These are phyloP conservation scores for Drosophila lacertosa DNA, from an alignment of 1,140 invertebrate species.

Conservation along the genomic window DNA sequence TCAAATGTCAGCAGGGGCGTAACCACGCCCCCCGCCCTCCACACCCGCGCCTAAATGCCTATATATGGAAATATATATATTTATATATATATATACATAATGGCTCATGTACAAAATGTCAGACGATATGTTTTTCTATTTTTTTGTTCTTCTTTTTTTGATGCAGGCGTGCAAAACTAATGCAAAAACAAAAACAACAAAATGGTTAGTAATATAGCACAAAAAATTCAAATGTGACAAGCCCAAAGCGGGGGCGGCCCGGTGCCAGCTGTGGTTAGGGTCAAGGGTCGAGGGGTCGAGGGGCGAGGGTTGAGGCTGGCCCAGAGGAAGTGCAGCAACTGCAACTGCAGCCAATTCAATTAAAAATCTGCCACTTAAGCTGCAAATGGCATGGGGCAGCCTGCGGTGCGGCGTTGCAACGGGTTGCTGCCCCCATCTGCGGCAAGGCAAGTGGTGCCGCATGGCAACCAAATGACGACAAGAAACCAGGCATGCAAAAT, in stretches of 20 bases:
- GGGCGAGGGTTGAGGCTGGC: conserved; percentile 12
- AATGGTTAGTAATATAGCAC: conserved; percentile 71
- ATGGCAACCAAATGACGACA: conserved; percentile 15
- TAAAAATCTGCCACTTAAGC: conserved; percentile 82
- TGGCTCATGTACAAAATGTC: conserved; percentile 71
- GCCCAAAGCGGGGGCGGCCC: neutral
- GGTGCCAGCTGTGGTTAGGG: conserved; percentile 4
- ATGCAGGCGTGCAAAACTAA: conserved; percentile 62
- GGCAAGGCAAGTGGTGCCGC: conserved; percentile 4
- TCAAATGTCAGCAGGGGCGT: conserved; percentile 57
- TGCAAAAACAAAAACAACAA: conserved; percentile 72
- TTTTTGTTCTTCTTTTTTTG: conserved; percentile 10
- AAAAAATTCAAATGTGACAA: conserved; percentile 55
- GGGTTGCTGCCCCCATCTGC: no score
- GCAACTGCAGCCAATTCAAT: conserved; percentile 79
- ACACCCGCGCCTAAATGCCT: no score
- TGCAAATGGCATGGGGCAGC: conserved; percentile 20
- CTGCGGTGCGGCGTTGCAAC: no score
- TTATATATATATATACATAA: conserved; percentile 46
- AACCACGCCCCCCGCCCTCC: conserved; percentile 1
- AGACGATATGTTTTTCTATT: conserved; percentile 56
- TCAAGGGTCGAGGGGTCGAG: conserved; percentile 10
- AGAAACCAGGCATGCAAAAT: conserved; percentile 29
- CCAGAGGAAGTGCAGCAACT: conserved; percentile 36
- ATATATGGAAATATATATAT: conserved; percentile 17